Conservation (phyloP, 35 echinoderm and acorn worm species). For the Stichopus chloronotus region DNA sequence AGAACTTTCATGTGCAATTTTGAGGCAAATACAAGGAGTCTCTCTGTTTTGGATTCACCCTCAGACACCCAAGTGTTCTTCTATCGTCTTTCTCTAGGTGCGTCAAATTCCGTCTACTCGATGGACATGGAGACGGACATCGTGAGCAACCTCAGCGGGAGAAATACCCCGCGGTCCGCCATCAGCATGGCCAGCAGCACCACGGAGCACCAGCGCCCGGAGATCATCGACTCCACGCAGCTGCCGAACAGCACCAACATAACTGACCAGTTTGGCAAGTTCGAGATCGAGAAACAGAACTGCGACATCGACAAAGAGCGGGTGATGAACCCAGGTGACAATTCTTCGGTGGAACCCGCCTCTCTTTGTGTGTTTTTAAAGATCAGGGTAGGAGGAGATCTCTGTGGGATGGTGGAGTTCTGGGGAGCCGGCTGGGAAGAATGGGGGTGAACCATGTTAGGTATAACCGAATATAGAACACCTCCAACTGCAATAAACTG, state of each 20-base stretch:
- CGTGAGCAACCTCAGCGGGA: conserved; percentile 84
- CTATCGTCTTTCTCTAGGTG: conserved; percentile 30
- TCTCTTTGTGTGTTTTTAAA: neutral
- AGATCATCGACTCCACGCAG: conserved; percentile 90
- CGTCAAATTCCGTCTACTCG: conserved; percentile 89
- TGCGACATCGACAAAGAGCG: conserved; percentile 73
- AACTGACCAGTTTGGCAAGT: conserved; percentile 97
- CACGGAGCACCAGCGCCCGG: conserved; percentile 73
- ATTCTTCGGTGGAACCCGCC: too few species aligned
- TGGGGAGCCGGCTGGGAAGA: too few species aligned
- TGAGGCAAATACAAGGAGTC: too few species aligned
- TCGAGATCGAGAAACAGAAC: conserved; percentile 81
- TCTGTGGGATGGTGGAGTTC: too few species aligned
- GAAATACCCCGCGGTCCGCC: conserved; percentile 86
- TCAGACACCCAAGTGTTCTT: neutral
- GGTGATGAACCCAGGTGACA: conserved; percentile 71
- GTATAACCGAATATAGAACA: too few species aligned
- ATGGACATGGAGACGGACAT: conserved; percentile 85
- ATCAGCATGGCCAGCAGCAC: conserved; percentile 93
- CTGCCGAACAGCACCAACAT: conserved; percentile 92
- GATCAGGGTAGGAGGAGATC: neutral
- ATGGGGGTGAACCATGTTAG: too few species aligned
- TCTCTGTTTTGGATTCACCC: too few species aligned
- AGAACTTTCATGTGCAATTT: too few species aligned
- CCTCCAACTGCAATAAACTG: too few species aligned